phyloP scores from a whole-genome alignment of 2,888 invertebrate genomes.

The Chalcosyrphus nemorum region DNA sequence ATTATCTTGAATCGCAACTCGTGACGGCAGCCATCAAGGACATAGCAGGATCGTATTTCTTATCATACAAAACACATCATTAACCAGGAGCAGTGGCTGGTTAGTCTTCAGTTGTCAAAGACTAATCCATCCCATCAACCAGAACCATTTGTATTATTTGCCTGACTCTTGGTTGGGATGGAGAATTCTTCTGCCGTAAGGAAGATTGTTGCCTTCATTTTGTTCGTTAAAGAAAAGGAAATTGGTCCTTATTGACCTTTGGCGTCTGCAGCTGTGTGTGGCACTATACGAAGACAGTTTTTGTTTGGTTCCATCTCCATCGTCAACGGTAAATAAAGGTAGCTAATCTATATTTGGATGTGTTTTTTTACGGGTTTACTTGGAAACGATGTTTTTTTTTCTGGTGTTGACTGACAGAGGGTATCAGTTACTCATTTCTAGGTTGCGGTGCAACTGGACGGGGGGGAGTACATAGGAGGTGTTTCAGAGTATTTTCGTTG shows the following conservation, averaged over 20 bases:
- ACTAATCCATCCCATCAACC: conserved; percentile 51
- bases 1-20: conserved; percentile 42
- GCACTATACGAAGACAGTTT: not conserved
- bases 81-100: conserved; percentile 13
- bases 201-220: conserved; percentile 25
- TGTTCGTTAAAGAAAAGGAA: conserved; percentile 7
- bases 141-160: conserved; percentile 52
- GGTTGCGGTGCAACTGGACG: not conserved
- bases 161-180: not conserved
- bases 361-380: not conserved
- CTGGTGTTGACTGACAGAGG: not conserved
- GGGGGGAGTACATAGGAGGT: not conserved
- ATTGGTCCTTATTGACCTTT: conserved; percentile 49
- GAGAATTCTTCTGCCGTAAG: conserved; percentile 2
- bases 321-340: not conserved
- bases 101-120: conserved; percentile 44
- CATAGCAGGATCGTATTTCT: conserved; percentile 21
- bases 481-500: not conserved
- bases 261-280: not conserved
- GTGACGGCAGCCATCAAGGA: conserved; percentile 27
- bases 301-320: conserved; percentile 21
- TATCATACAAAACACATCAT: conserved; percentile 61
- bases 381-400: not conserved
- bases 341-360: conserved; percentile 12
- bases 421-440: not conserved